Evolutionary conservation across 2,888 invertebrate genomes (phyloP).

Genomic region (Synergus laeviventris): DNA sequence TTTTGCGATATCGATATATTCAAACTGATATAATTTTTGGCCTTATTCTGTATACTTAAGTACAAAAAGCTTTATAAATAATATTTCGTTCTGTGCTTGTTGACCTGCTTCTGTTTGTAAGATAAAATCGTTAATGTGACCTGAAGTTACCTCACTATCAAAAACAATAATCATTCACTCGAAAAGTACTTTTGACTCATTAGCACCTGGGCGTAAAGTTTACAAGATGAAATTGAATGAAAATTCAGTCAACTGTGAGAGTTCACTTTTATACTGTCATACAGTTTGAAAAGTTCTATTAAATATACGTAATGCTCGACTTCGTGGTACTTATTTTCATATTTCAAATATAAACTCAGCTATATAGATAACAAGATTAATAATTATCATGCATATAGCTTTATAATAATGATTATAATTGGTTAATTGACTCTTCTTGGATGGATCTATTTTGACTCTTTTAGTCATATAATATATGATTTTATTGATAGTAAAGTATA

Average conservation of each 20-base stretch:
- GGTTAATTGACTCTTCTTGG: no score
- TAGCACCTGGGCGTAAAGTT: not conserved
- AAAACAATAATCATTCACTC: conserved; percentile 33
- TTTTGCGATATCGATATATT: no score
- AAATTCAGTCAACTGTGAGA: not conserved
- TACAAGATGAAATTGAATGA: conserved; percentile 5
- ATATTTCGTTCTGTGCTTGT: not conserved
- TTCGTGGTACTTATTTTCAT: no score
- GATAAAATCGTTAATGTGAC: conserved; percentile 34
- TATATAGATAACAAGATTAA: no score
- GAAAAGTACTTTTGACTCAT: conserved; percentile 14
- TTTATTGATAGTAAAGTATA: no score
- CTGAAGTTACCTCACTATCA: not conserved
- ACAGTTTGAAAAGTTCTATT: not conserved
- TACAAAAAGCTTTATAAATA: not conserved
- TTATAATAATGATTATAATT: no score
- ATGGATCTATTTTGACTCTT: no score
- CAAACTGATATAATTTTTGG: not conserved
- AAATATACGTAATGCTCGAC: no score
- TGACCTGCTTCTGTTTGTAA: conserved; percentile 19
- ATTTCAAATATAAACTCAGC: no score
- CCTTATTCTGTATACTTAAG: not conserved
- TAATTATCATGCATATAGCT: no score
- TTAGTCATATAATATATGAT: no score
- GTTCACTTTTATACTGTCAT: not conserved